Conservation (phyloP, 1,140 invertebrate species). For the Atta texana region DNA sequence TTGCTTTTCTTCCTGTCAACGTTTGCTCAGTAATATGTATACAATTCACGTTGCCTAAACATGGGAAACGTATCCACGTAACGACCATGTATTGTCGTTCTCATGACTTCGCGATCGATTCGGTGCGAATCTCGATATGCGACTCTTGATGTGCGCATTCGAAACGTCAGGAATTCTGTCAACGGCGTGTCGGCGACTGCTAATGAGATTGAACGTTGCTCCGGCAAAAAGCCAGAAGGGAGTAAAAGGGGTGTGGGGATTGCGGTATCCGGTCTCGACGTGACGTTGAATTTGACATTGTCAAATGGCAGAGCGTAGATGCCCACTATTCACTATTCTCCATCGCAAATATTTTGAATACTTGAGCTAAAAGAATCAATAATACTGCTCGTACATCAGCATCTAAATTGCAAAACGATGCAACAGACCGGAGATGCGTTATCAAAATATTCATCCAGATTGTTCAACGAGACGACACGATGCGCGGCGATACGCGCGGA, state of each 20-base stretch:
- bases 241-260: neutral
- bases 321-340: neutral
- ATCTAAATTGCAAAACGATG: slow-evolving; percentile 43
- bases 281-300: neutral
- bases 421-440: slow-evolving; percentile 24
- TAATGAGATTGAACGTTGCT: slow-evolving; percentile 4
- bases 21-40: neutral
- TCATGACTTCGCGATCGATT: neutral
- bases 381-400: neutral
- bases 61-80: neutral
- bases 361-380: slow-evolving; percentile 34
- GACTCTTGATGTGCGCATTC: neutral
- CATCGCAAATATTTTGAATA: slow-evolving; percentile 16
- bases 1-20: neutral
- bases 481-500: neutral
- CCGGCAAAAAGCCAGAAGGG: neutral
- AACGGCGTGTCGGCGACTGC: neutral
- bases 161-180: neutral
- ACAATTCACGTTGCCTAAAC: neutral
- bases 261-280: neutral
- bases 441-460: slow-evolving; percentile 53
- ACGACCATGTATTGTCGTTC: neutral
- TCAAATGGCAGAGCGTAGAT: neutral
- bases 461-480: slow-evolving; percentile 1
- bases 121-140: neutral